Base-by-base conservation (phyloP, 2,113 vertebrate species). In the Tupaia tana region DNA sequence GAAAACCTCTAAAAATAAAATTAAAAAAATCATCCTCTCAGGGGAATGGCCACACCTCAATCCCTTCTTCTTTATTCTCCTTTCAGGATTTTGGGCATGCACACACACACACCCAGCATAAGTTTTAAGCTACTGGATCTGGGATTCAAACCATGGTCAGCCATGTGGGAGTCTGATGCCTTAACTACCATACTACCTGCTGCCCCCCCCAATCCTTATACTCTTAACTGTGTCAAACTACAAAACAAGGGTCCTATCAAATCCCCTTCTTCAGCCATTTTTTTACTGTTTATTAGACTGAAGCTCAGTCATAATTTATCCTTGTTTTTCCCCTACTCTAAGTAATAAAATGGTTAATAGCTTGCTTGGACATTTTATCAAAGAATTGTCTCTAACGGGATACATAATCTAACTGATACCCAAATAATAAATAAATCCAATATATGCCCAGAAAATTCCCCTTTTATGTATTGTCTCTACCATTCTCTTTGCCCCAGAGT, bases 391-490 rank as follows among this genome's bases (percentile, higher is more conserved):
- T 74, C 52, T 81, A 91, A 83, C 24, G 69, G 64, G 89, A 90
- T 87, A 83, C 82, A 81, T 29, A 71, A 90, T 91, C 54, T 31
- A 79, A 59, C 24, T 16, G 29, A 80, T n/a, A 9, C 64, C 61
- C 69, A 70, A 22, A 69, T 34, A 80, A 91, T 31, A 94, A 74
- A 91, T 56, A 87, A 80, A 89, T 67, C 59, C 18, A 73, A 80
- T 0, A 81, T 73, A 86, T 56, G 61, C 43, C 10, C 81, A 88
- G 52, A 88, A 80, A 89, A 90, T 79, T 86, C 64, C 75, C 25
- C n/a, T 96, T 90, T 90, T 67, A 66, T 87, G 11, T 91, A 91
- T 88, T 74, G 64, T 69, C n/a, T 91, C 59, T 85, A 34, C 20
- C 63, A 24, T 70, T 84, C 58, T 83, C 29, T 24, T 85, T 64